Evolutionary conservation across 2,888 invertebrate genomes (phyloP).

Genomic region (Phyllotreta striolata): DNA sequence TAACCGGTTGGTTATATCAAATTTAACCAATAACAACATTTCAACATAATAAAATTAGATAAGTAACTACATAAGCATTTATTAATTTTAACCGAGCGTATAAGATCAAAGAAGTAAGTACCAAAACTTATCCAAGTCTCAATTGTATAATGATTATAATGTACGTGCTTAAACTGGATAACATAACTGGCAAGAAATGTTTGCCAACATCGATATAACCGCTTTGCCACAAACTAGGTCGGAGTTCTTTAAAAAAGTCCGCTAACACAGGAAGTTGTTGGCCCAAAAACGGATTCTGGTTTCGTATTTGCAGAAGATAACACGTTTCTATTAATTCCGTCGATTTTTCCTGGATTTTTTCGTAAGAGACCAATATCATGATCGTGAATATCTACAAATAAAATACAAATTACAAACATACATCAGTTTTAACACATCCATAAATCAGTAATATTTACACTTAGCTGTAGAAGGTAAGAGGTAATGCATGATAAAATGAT

Average conservation of each 20-base stretch:
- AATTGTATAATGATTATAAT: conserved; percentile 3
- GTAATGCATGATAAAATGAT: not conserved
- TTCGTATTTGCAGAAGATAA: conserved; percentile 11
- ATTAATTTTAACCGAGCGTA: no score
- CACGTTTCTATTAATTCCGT: conserved; percentile 8
- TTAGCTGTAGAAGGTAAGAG: no score
- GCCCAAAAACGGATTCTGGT: not conserved
- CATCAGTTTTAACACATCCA: not conserved
- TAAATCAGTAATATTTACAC: no score
- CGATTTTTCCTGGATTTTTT: conserved; percentile 3
- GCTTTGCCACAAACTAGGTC: conserved; percentile 13
- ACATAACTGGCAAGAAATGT: conserved; percentile 1
- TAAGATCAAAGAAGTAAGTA: no score
- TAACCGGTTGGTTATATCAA: no score
- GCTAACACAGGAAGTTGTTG: not conserved
- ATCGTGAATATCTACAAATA: conserved; percentile 8
- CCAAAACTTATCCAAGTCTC: not conserved
- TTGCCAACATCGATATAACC: not conserved
- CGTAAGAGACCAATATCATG: conserved; percentile 3
- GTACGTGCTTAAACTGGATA: conserved; percentile 5
- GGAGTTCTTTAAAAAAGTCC: conserved; percentile 6
- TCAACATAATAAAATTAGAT: no score
- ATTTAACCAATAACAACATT: no score
- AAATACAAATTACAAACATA: not conserved
- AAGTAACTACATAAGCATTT: no score